These are phyloP conservation scores for Nesogale talazaci DNA, from an alignment of 2,113 vertebrate genomes.

Conservation along the genomic window DNA sequence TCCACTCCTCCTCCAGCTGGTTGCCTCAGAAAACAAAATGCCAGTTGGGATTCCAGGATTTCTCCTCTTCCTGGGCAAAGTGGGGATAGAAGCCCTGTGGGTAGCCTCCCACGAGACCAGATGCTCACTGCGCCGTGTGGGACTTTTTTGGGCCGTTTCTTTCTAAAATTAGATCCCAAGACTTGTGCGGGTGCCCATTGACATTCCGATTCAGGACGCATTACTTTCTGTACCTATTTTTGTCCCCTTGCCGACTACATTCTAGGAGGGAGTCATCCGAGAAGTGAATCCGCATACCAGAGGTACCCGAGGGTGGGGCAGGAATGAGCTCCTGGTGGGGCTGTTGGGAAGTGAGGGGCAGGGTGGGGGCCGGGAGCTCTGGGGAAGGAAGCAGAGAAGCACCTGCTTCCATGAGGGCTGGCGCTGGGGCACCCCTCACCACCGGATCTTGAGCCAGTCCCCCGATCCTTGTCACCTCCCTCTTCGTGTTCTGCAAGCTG, in stretches of 20 bases:
- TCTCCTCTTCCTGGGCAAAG: conserved; percentile 35
- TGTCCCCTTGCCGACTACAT: conserved; percentile 46
- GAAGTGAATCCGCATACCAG: conserved; percentile 65
- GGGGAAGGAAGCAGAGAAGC: not conserved
- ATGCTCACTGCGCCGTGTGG: conserved; percentile 56
- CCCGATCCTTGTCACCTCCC: conserved; percentile 38
- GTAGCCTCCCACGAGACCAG: conserved; percentile 60
- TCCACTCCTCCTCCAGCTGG: not conserved
- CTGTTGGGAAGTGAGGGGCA: not conserved
- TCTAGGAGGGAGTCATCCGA: conserved; percentile 77
- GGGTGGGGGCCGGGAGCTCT: not conserved
- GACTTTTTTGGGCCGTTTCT: conserved; percentile 61
- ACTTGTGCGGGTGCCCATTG: conserved; percentile 73
- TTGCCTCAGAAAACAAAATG: conserved; percentile 20
- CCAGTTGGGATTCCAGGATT: conserved; percentile 2
- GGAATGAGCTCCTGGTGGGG: conserved; percentile 57
- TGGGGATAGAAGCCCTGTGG: conserved; percentile 23
- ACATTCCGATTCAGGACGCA: conserved; percentile 67
- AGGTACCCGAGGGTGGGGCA: conserved; percentile 67
- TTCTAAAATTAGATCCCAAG: conserved; percentile 79
- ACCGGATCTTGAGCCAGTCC: conserved; percentile 29
- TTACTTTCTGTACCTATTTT: conserved; percentile 73
- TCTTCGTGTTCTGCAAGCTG: conserved; percentile 19
- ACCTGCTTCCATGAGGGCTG: not conserved
- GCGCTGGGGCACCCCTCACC: not conserved